Base-by-base conservation (phyloP, 2,113 vertebrate species). In the Marmota monax region DNA sequence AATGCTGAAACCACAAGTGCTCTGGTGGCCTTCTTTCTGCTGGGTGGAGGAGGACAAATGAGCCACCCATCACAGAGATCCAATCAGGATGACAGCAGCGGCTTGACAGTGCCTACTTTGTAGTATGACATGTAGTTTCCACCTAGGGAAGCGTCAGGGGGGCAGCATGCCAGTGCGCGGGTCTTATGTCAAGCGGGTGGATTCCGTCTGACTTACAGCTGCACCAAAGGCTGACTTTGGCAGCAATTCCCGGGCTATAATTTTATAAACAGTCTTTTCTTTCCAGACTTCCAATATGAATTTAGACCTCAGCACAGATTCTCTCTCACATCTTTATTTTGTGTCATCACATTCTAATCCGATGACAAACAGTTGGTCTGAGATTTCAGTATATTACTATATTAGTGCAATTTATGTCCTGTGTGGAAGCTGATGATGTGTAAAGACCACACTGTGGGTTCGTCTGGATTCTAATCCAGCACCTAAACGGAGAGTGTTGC, bases 321-420 rank as follows among this genome's bases (percentile, higher is more conserved):
- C 96, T 65, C 61, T 92, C 96, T 84, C 88, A 97, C 20, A 11
- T 97, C 93, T 96, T 98, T 97, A 76, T 98, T 98, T 96, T 93
- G 97, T 98, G 93, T 97, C 93, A 96, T 97, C 32, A 78, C 95
- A 84, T 98, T 97, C 95, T 98, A 96, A 98, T 95, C 84, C 17
- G n/a, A 97, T 97, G 93, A 98, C 97, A 98, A 98, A 97, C 69
- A 92, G 86, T 97, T 97, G 88, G 90, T 93, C 67, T 96, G 97
- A 97, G 94, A 97, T 98, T 98, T 98, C 88, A 85, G 61, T 97
- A 27, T 88, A 89, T 97, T 97, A 93, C 56, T 93, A 61, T 69
- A 88, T 97, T 97, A 97, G 53, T 91, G 67, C 70, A 98, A 94
- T 98, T 98, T 97, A 95, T 94, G 89, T 97, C 65, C 95, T 98